Percentiles rank a stretch among this genome's conserved stretches.
phyloP scores from a whole-genome alignment of 2,797 vertebrate species.

The Typhlichthys subterraneus region DNA sequence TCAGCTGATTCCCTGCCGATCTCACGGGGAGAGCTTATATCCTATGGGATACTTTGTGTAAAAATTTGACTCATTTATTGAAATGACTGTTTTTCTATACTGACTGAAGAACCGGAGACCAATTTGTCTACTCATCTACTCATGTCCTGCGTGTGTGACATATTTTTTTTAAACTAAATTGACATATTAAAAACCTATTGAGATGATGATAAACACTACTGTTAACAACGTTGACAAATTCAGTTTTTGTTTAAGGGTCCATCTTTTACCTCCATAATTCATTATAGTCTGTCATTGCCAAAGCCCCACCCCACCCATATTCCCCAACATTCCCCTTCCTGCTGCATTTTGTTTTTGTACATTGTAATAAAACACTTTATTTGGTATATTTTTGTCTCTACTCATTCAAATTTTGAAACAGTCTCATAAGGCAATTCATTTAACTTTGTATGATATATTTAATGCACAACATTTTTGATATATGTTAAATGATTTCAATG shows the following conservation, averaged over 20 bases:
- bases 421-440: not conserved
- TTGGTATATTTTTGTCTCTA: slow-evolving; percentile 26
- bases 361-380: slow-evolving; percentile 54
- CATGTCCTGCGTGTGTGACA: not conserved
- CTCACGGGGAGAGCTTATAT: slow-evolving; percentile 8
- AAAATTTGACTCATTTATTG: slow-evolving; percentile 23
- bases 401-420: not conserved
- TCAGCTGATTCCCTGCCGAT: slow-evolving; percentile 69
- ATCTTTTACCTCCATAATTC: not conserved
- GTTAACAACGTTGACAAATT: no score
- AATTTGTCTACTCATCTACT: not conserved
- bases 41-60: slow-evolving; percentile 19
- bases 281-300: not conserved
- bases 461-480: no score
- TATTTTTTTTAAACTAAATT: no score
- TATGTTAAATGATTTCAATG: no score
- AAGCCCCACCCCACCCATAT: not conserved
- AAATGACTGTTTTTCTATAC: slow-evolving; percentile 40
- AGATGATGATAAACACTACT: no score
- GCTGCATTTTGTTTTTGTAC: slow-evolving; percentile 23
- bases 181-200: no score
- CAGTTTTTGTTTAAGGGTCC: not conserved
- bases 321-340: not conserved
- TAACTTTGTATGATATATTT: not conserved
- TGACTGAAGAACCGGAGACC: slow-evolving; percentile 1